Percentiles rank a stretch among this genome's conserved stretches.
Evolutionary conservation across 2,888 invertebrate genomes (phyloP).

Genomic region (Campoplex nolae): DNA sequence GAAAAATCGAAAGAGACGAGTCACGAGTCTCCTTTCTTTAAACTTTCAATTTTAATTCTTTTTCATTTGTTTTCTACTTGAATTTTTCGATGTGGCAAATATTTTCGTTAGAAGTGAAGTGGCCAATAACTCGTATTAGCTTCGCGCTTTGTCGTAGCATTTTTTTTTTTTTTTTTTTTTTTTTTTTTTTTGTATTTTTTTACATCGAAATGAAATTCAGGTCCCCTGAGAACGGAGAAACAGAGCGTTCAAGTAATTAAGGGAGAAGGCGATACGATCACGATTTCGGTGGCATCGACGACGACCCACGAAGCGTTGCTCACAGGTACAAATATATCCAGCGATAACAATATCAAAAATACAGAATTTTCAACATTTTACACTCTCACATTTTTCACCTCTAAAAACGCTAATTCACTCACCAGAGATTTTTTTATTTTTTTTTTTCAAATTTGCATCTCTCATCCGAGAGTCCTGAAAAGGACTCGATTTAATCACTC

Average conservation of each 20-base stretch:
- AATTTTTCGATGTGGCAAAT: background rate
- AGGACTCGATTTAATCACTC: conserved; percentile 24
- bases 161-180: conserved; percentile 68
- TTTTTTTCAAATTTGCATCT: background rate
- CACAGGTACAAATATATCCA: conserved; percentile 86
- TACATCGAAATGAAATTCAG: conserved; percentile 80
- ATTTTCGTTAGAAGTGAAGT: conserved; percentile 36
- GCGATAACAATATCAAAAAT: conserved; percentile 25
- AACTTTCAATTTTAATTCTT: background rate
- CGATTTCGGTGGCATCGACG: conserved; percentile 87
- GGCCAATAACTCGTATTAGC: conserved; percentile 62
- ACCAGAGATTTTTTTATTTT: conserved; percentile 7
- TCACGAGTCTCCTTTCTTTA: background rate
- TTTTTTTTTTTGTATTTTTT: conserved; percentile 63
- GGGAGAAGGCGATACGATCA: conserved; percentile 83
- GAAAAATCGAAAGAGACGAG: conserved; percentile 36
- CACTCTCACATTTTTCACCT: conserved; percentile 32
- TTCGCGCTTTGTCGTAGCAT: conserved; percentile 75
- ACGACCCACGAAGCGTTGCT: conserved; percentile 88
- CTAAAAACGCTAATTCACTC: conserved; percentile 48
- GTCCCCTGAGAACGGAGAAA: conserved; percentile 81
- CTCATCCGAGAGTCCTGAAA: background rate
- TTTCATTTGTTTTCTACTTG: background rate
- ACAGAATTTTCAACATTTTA: conserved; percentile 50
- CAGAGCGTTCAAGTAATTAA: conserved; percentile 82